Evolutionary conservation across 2,888 invertebrate species (phyloP).

Genomic region (Scaeva pyrastri): DNA sequence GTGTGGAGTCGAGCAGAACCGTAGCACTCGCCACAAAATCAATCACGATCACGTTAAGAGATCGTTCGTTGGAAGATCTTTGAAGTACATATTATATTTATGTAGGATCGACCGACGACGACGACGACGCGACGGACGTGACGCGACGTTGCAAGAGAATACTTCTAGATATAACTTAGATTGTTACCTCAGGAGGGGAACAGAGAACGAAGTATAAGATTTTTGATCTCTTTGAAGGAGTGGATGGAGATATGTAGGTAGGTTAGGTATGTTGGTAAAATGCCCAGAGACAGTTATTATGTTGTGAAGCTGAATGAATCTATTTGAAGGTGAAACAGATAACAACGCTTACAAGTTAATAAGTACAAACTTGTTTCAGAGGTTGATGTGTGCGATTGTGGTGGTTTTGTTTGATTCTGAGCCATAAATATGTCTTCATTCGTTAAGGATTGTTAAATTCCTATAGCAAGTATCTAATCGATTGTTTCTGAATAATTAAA

Average conservation of each 20-base stretch:
- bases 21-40: constrained; percentile 68
- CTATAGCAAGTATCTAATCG: too few species aligned
- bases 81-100: background rate
- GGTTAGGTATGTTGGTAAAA: constrained; percentile 17
- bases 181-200: background rate
- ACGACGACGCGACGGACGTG: too few species aligned
- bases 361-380: constrained; percentile 31
- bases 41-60: constrained; percentile 71
- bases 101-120: constrained; percentile 53
- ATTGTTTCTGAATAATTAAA: too few species aligned
- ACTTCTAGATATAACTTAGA: constrained; percentile 30
- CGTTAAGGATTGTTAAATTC: background rate
- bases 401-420: background rate
- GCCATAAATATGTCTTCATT: too few species aligned
- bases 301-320: constrained; percentile 64
- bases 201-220: constrained; percentile 28
- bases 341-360: constrained; percentile 63
- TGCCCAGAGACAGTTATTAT: constrained; percentile 57
- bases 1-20: constrained; percentile 14
- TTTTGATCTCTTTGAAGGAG: background rate
- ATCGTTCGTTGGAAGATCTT: constrained; percentile 67
- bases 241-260: background rate
- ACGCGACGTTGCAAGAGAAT: constrained; percentile 47
- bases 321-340: constrained; percentile 54
- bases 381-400: background rate